Conservation (phyloP, 2,888 invertebrate genomes). For the Matsumyia berberina region DNA sequence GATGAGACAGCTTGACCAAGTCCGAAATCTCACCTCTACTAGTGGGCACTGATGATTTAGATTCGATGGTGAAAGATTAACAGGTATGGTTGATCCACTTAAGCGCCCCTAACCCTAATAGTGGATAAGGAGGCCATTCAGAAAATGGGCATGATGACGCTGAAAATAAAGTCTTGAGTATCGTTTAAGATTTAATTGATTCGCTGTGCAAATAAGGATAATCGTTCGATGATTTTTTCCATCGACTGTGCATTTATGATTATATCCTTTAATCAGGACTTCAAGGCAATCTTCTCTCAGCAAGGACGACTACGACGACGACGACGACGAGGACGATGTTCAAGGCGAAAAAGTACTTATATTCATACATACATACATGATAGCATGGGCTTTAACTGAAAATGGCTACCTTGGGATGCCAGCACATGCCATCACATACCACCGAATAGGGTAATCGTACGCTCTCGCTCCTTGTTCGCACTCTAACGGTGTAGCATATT, state of each 20-base stretch:
- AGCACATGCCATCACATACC: conserved; percentile 38
- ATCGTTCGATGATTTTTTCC: background rate
- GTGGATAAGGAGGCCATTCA: no score
- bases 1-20: no score
- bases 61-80: no score
- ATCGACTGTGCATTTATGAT: conserved; percentile 1
- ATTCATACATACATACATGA: background rate
- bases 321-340: conserved; percentile 3
- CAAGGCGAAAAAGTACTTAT: background rate
- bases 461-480: conserved; percentile 21
- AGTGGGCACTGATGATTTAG: no score
- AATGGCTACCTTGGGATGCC: conserved; percentile 55
- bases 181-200: no score
- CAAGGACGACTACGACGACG: background rate
- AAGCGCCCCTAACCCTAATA: no score
- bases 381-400: conserved; percentile 32
- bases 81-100: no score
- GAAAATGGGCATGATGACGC: no score
- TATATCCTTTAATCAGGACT: conserved; percentile 31
- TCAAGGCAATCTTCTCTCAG: conserved; percentile 16
- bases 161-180: no score
- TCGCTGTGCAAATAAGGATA: no score
- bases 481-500: conserved; percentile 51
- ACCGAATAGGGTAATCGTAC: conserved; percentile 35
- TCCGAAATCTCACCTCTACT: no score